Conservation (phyloP, 2,888 invertebrate species). For the Ctena decussata region DNA sequence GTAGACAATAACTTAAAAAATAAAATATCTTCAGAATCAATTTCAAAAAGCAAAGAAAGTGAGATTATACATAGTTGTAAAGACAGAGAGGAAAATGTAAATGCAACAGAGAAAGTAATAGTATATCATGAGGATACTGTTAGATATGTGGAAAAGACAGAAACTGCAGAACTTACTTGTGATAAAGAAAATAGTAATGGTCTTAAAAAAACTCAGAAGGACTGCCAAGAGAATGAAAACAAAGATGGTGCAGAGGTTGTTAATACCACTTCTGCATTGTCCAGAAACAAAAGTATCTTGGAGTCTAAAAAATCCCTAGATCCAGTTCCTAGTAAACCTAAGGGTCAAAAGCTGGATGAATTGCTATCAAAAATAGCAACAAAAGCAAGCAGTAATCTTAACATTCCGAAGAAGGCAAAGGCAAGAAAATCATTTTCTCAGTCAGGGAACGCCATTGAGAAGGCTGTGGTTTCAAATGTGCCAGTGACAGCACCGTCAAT, state of each 20-base stretch:
- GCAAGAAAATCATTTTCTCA: slow-evolving; percentile 56
- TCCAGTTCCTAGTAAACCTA: neutral
- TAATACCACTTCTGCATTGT: neutral
- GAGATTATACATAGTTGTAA: too few relatives aligned
- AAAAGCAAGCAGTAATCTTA: slow-evolving; percentile 43
- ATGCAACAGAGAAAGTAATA: neutral
- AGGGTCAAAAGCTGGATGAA: slow-evolving; percentile 51
- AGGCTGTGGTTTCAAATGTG: slow-evolving; percentile 7
- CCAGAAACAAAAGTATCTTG: neutral
- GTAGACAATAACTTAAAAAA: neutral
- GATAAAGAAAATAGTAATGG: neutral
- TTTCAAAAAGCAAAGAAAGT: too few relatives aligned
- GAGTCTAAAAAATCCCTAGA: neutral
- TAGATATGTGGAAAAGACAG: neutral
- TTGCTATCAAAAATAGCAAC: slow-evolving; percentile 57
- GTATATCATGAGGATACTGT: neutral
- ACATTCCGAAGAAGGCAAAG: slow-evolving; percentile 55
- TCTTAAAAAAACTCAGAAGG: neutral
- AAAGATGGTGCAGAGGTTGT: neutral
- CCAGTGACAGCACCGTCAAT: slow-evolving; percentile 56
- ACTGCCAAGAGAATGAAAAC: neutral
- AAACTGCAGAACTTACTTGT: neutral
- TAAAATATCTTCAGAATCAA: neutral
- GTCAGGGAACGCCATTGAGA: neutral
- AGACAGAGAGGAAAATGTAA: neutral